phyloP scores from a whole-genome alignment of 2,113 vertebrate species.

The Sinocyclocheilus maitianheensis region DNA sequence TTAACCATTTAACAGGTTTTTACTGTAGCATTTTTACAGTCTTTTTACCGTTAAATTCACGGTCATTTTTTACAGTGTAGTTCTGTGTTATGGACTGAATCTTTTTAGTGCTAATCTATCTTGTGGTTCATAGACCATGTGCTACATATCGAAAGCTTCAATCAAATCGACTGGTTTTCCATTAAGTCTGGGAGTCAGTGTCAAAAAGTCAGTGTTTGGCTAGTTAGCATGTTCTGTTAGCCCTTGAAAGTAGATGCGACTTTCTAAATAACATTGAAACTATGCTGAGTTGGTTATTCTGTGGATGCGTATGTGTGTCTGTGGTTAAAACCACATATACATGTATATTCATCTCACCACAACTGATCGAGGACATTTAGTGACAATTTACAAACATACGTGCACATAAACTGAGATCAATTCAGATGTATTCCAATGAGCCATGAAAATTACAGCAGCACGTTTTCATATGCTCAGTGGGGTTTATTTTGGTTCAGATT shows the following conservation, averaged over 20 bases:
- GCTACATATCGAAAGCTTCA: background rate
- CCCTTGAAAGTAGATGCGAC: background rate
- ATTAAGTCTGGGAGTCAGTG: background rate
- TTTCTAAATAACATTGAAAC: background rate
- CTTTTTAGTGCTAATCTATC: background rate
- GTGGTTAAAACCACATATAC: background rate
- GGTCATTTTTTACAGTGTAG: background rate
- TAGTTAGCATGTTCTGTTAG: background rate
- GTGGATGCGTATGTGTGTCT: slow-evolving; percentile 8
- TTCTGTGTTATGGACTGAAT: background rate
- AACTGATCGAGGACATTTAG: slow-evolving; percentile 22
- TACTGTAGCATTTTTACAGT: no score
- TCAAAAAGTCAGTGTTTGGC: background rate
- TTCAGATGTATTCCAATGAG: background rate
- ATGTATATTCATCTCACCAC: background rate
- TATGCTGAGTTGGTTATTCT: background rate
- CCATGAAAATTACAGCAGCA: background rate
- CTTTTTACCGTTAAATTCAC: no score
- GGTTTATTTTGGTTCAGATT: background rate
- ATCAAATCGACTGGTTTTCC: background rate
- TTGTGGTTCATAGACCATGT: background rate
- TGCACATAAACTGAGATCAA: background rate
- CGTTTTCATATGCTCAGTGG: background rate
- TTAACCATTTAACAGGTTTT: no score
- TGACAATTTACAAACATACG: background rate